A percentile compares a stretch with the other conserved stretches of the same genome.
phyloP scores from a whole-genome alignment of 2,797 vertebrate species.

The Malacoctenus gilli region DNA sequence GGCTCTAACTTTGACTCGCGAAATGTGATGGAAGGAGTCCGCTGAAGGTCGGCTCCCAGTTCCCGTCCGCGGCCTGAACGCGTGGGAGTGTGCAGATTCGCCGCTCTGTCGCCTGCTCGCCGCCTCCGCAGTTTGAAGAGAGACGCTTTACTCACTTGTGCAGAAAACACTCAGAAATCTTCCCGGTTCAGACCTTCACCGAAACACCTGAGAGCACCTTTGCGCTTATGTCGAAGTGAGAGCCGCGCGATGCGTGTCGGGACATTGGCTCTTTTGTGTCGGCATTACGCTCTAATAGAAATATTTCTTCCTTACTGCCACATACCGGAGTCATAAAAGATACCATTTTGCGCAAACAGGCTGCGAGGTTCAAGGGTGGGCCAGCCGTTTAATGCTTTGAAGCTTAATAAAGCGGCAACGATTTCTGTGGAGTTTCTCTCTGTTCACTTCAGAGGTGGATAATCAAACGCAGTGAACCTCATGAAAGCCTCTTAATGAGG shows the following conservation, averaged over 20 bases:
- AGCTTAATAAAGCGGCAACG: not conserved
- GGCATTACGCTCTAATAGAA: too few species aligned
- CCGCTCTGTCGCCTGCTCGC: not conserved
- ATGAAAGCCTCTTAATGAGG: too few species aligned
- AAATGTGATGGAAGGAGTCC: slow-evolving; percentile 15
- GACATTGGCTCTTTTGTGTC: not conserved
- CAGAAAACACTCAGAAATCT: not conserved
- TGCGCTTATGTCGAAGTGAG: not conserved
- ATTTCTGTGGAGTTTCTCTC: not conserved
- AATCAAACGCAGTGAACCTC: not conserved
- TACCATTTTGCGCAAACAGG: not conserved
- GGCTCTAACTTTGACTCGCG: not conserved
- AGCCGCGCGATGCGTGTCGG: not conserved
- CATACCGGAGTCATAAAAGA: not conserved
- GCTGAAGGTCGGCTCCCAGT: slow-evolving; percentile 2
- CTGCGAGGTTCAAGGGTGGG: not conserved
- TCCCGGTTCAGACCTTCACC: not conserved
- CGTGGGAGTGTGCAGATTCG: not conserved
- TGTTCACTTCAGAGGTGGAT: not conserved
- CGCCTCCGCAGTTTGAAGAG: not conserved
- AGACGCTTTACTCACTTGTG: not conserved
- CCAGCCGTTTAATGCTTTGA: not conserved
- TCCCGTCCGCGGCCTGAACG: not conserved
- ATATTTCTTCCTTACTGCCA: not conserved
- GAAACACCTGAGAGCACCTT: not conserved